phyloP scores from a whole-genome alignment of 2,113 vertebrate genomes.

The Herpailurus yagouaroundi region DNA sequence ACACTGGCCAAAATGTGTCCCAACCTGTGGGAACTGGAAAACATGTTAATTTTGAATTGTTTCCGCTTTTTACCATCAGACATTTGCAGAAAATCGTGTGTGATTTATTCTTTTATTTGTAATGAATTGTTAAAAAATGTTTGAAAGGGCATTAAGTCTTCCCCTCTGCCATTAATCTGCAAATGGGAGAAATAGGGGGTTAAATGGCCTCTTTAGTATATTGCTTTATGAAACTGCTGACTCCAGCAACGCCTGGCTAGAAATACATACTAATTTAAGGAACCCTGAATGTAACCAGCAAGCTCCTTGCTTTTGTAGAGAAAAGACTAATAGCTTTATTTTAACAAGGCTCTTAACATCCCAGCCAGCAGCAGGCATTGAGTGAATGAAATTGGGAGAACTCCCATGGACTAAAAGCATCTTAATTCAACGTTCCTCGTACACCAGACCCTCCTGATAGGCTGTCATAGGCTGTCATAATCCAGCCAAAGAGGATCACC shows the following conservation, averaged over 20 bases:
- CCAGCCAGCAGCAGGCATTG: slow-evolving; percentile 81
- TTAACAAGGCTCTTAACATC: slow-evolving; percentile 87
- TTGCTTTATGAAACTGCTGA: slow-evolving; percentile 89
- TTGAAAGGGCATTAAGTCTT: slow-evolving; percentile 86
- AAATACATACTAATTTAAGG: slow-evolving; percentile 86
- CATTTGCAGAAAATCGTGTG: slow-evolving; percentile 70
- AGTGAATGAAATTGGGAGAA: slow-evolving; percentile 83
- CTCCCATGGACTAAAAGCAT: slow-evolving; percentile 84
- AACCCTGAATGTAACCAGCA: slow-evolving; percentile 80
- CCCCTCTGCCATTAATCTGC: slow-evolving; percentile 85
- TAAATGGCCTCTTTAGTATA: slow-evolving; percentile 87
- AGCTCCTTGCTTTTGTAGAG: slow-evolving; percentile 81
- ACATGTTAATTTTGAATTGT: slow-evolving; percentile 80
- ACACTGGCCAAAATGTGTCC: slow-evolving; percentile 64
- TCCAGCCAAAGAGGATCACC: slow-evolving; percentile 64
- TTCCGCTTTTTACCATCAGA: slow-evolving; percentile 71
- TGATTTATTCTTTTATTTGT: slow-evolving; percentile 85
- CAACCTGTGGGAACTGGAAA: slow-evolving; percentile 78
- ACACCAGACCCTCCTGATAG: slow-evolving; percentile 75
- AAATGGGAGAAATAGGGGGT: slow-evolving; percentile 72
- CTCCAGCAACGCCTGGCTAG: slow-evolving; percentile 82
- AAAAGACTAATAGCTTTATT: slow-evolving; percentile 87
- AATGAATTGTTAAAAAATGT: slow-evolving; percentile 86
- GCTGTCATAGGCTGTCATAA: slow-evolving; percentile 44
- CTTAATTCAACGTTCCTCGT: slow-evolving; percentile 79